Evolutionary conservation across 2,113 vertebrate species (phyloP).

Genomic region (Puma concolor): DNA sequence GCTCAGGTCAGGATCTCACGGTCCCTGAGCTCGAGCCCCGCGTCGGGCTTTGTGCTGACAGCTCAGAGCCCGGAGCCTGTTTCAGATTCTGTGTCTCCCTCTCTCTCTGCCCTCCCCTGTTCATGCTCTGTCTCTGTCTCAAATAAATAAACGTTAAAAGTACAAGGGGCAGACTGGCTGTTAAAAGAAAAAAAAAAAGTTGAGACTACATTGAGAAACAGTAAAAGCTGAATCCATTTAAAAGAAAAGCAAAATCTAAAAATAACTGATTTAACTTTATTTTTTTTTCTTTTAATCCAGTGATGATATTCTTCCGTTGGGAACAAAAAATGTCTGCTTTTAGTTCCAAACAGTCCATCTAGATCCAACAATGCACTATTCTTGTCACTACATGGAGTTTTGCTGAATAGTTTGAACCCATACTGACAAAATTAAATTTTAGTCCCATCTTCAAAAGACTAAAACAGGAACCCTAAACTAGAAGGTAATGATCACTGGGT

Average conservation of each 20-base stretch:
- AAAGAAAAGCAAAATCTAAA: slow-evolving; percentile 57
- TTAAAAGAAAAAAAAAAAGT: neutral
- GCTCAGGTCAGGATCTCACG: too few relatives aligned
- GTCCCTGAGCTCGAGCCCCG: too few relatives aligned
- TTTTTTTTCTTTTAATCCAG: neutral
- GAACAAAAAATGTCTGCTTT: slow-evolving; percentile 4
- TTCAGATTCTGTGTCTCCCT: too few relatives aligned
- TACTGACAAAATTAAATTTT: slow-evolving; percentile 41
- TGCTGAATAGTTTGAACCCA: neutral
- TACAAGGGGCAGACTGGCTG: neutral
- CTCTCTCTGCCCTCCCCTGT: too few relatives aligned
- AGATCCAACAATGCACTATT: neutral
- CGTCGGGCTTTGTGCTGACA: too few relatives aligned
- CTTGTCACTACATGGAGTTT: neutral
- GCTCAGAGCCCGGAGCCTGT: too few relatives aligned
- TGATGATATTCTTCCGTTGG: neutral
- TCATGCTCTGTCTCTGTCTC: too few relatives aligned
- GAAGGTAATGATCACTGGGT: neutral
- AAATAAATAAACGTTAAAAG: neutral
- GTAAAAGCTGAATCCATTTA: neutral
- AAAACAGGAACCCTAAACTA: neutral
- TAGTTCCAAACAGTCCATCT: slow-evolving; percentile 4
- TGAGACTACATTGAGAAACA: neutral
- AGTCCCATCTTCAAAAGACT: neutral
- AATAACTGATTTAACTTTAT: slow-evolving; percentile 18